Evolutionary conservation across 2,797 vertebrate species (phyloP).

Genomic region (Betta splendens): DNA sequence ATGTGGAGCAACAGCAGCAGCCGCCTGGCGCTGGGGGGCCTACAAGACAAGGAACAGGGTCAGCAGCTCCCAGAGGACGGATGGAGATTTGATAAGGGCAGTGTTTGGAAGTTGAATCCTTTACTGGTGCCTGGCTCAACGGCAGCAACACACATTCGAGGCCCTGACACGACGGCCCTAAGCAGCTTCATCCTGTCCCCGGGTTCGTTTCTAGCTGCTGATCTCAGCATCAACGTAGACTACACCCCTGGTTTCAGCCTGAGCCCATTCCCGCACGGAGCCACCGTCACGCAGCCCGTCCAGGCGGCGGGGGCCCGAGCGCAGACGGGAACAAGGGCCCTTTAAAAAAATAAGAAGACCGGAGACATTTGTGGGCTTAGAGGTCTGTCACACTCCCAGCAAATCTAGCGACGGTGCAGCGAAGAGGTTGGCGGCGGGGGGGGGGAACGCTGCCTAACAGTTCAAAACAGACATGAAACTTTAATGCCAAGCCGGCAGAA

Average conservation of each 20-base stretch:
- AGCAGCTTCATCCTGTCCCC: conserved; percentile 48
- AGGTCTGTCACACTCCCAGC: conserved; percentile 51
- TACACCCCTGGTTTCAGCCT: conserved; percentile 39
- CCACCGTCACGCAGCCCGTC: conserved; percentile 27
- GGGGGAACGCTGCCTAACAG: conserved; percentile 47
- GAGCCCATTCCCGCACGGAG: conserved; percentile 46
- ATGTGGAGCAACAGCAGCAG: conserved; percentile 30
- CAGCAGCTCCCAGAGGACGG: conserved; percentile 47
- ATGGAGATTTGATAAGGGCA: conserved; percentile 63
- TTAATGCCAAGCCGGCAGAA: conserved; percentile 67
- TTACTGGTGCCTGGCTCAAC: conserved; percentile 50
- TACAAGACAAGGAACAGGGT: conserved; percentile 63
- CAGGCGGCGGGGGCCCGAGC: not conserved
- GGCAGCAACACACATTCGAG: conserved; percentile 52
- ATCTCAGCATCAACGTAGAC: conserved; percentile 37
- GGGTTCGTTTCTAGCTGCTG: too few species aligned
- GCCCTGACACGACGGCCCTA: conserved; percentile 37
- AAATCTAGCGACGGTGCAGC: conserved; percentile 47
- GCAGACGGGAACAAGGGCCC: conserved; percentile 7
- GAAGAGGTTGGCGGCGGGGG: conserved; percentile 51
- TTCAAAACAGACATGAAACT: conserved; percentile 79
- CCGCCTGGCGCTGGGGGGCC: conserved; percentile 57
- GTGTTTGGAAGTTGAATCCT: conserved; percentile 62
- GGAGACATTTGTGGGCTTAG: conserved; percentile 17
- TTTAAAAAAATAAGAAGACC: conserved; percentile 13